A percentile compares a stretch with the other conserved stretches of the same genome.
phyloP scores from a whole-genome alignment of 2,797 vertebrate genomes.

The Neosilurus hyrtlii region DNA sequence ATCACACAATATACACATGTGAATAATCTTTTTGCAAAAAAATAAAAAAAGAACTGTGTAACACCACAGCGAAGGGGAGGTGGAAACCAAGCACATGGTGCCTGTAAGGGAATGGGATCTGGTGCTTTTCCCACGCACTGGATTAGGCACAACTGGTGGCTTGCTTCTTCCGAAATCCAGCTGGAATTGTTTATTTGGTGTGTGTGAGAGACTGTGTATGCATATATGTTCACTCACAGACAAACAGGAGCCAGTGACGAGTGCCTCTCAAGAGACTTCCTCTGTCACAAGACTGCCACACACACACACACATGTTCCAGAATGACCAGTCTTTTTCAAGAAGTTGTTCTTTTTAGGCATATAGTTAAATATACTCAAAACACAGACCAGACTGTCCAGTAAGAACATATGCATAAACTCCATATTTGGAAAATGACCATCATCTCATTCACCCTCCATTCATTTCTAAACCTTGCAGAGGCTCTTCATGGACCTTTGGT shows the following conservation, averaged over 20 bases:
- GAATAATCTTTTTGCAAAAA: background rate
- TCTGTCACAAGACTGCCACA: slow-evolving; percentile 50
- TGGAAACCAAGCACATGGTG: slow-evolving; percentile 29
- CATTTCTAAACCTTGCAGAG: background rate
- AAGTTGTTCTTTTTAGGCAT: slow-evolving; percentile 31
- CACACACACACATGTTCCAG: background rate
- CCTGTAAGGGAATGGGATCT: slow-evolving; percentile 57
- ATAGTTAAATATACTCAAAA: slow-evolving; percentile 13
- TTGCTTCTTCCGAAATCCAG: slow-evolving; percentile 70
- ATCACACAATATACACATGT: background rate
- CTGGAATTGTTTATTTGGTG: slow-evolving; percentile 70
- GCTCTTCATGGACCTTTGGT: background rate
- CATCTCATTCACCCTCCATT: slow-evolving; percentile 12
- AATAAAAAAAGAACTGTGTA: background rate
- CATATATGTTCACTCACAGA: slow-evolving; percentile 69
- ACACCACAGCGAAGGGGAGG: slow-evolving; percentile 39
- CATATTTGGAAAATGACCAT: slow-evolving; percentile 13
- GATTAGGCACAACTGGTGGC: slow-evolving; percentile 70
- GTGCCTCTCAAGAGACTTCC: slow-evolving; percentile 53
- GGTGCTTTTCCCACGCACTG: slow-evolving; percentile 75
- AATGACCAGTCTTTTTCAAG: slow-evolving; percentile 24
- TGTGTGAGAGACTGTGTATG: slow-evolving; percentile 72
- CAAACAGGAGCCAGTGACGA: slow-evolving; percentile 75
- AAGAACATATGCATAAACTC: slow-evolving; percentile 9
- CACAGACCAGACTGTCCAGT: slow-evolving; percentile 18